phyloP scores from a whole-genome alignment of 2,797 vertebrate species.

The Pseudochirops cupreus region DNA sequence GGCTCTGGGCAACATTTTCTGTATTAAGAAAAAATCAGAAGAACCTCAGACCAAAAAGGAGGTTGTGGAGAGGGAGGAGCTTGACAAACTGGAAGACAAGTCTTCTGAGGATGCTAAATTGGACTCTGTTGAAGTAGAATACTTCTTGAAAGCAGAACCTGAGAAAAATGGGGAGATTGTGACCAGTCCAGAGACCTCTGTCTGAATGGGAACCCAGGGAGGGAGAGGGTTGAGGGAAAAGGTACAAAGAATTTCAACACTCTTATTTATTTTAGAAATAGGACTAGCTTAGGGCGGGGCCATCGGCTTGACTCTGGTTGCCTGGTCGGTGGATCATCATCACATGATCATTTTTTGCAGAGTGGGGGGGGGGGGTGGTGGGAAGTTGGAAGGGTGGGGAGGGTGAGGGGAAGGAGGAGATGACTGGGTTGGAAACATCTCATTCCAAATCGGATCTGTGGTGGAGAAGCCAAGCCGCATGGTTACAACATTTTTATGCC shows the following conservation, averaged over 20 bases:
- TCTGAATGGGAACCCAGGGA: slow-evolving; percentile 79
- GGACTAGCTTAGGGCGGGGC: slow-evolving; percentile 82
- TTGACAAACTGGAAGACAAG: slow-evolving; percentile 81
- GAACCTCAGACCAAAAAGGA: slow-evolving; percentile 82
- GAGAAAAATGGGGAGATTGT: slow-evolving; percentile 85
- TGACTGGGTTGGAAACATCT: slow-evolving; percentile 64
- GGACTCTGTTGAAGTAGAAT: slow-evolving; percentile 83
- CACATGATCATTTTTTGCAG: slow-evolving; percentile 63
- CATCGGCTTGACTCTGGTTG: slow-evolving; percentile 72
- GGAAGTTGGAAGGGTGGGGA: neutral
- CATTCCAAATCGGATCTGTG: slow-evolving; percentile 79
- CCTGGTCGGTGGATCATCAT: slow-evolving; percentile 65
- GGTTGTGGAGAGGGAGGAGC: slow-evolving; percentile 84
- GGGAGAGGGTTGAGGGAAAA: slow-evolving; percentile 53
- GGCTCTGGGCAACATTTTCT: slow-evolving; percentile 90
- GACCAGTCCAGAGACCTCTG: slow-evolving; percentile 86
- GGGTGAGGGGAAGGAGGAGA: slow-evolving; percentile 47
- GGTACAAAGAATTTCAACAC: slow-evolving; percentile 66
- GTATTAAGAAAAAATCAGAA: slow-evolving; percentile 85
- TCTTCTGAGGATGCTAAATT: slow-evolving; percentile 67
- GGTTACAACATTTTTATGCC: slow-evolving; percentile 66
- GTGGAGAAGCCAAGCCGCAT: slow-evolving; percentile 73
- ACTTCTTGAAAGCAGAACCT: slow-evolving; percentile 85
- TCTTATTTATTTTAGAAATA: slow-evolving; percentile 85
- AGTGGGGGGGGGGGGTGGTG: neutral